A percentile compares a stretch with the other conserved stretches of the same genome.
phyloP scores from a whole-genome alignment of 2,888 invertebrate species.

The Pedicia rivosa region DNA sequence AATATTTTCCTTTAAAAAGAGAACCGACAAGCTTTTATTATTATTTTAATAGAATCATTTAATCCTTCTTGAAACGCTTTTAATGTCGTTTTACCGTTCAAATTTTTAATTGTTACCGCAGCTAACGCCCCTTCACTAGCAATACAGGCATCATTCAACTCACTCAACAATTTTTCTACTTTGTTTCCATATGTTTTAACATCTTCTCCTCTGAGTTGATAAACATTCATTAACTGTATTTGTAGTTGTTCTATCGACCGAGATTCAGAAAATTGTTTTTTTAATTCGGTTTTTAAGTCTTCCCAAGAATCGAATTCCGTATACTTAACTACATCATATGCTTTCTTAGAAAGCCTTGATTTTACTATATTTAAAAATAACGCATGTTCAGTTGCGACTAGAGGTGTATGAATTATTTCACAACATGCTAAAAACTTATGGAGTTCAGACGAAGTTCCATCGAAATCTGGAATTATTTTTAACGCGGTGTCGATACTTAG shows the following conservation, averaged over 20 bases:
- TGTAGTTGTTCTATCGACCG: slow-evolving; percentile 3
- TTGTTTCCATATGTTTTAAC: not conserved
- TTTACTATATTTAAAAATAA: not conserved
- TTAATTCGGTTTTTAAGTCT: too few relatives aligned
- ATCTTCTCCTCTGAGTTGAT: slow-evolving; percentile 1
- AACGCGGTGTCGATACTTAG: slow-evolving; percentile 4
- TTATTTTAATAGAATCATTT: not conserved
- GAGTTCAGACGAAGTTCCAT: slow-evolving; percentile 1
- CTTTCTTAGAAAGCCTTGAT: too few relatives aligned
- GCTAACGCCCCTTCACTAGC: slow-evolving; percentile 2
- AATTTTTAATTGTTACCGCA: not conserved
- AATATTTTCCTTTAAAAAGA: too few relatives aligned
- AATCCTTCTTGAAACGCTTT: slow-evolving; percentile 6
- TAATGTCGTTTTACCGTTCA: slow-evolving; percentile 4
- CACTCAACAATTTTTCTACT: not conserved
- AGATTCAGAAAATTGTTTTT: too few relatives aligned
- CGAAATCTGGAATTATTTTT: slow-evolving; percentile 6
- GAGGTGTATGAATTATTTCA: not conserved
- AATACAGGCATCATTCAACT: slow-evolving; percentile 3
- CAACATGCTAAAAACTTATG: slow-evolving; percentile 4
- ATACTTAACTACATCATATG: not conserved
- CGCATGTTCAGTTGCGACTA: not conserved
- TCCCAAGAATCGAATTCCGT: not conserved
- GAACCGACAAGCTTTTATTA: slow-evolving; percentile 7
- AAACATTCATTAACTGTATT: not conserved